Evolutionary conservation across 1,140 invertebrate genomes (phyloP).

Genomic region (Pristionchus pacificus): DNA sequence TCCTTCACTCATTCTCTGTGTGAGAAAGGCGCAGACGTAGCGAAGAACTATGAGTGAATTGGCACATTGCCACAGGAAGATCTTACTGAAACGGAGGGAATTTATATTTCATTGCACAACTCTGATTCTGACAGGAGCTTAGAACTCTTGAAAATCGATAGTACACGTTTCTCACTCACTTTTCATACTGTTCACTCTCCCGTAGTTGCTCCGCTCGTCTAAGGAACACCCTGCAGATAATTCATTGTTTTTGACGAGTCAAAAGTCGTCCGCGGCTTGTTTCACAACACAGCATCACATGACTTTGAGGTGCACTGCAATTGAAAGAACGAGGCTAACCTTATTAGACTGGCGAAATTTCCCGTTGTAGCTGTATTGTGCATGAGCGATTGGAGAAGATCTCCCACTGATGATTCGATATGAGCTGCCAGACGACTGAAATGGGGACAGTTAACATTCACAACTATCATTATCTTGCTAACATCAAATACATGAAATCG

Average conservation of each 20-base stretch:
- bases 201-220: slow-evolving; percentile 74
- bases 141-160: slow-evolving; percentile 3
- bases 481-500: not conserved
- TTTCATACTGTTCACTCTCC: slow-evolving; percentile 76
- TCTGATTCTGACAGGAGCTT: not conserved
- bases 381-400: slow-evolving; percentile 69
- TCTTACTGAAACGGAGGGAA: slow-evolving; percentile 67
- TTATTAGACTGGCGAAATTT: slow-evolving; percentile 79
- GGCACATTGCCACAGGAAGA: slow-evolving; percentile 88
- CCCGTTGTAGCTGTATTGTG: slow-evolving; percentile 77
- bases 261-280: too few species aligned
- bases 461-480: too few species aligned
- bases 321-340: slow-evolving; percentile 44
- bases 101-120: too few species aligned
- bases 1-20: slow-evolving; percentile 66
- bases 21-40: slow-evolving; percentile 80
- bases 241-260: too few species aligned
- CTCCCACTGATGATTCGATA: not conserved
- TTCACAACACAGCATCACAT: too few species aligned
- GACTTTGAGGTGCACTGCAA: not conserved
- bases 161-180: slow-evolving; percentile 68
- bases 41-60: slow-evolving; percentile 87
- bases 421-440: not conserved
- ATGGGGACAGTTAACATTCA: not conserved
- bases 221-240: slow-evolving; percentile 76